A percentile compares a stretch with the other conserved stretches of the same genome.
Evolutionary conservation across 2,797 vertebrate genomes (phyloP).

Genomic region (Phalanger gymnotis): DNA sequence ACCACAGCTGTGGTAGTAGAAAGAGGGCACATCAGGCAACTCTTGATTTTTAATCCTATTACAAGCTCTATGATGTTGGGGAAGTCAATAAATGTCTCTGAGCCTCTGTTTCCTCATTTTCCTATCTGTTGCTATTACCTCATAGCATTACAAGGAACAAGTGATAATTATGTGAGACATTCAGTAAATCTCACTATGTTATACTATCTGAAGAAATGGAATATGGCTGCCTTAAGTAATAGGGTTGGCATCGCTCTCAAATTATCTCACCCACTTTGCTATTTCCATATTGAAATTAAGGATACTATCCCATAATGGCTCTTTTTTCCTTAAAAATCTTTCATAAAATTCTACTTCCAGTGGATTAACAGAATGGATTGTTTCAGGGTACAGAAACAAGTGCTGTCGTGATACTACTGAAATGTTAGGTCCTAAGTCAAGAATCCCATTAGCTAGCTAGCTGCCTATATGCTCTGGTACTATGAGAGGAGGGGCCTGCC

Average conservation of each 20-base stretch:
- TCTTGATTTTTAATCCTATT: not conserved
- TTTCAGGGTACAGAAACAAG: not conserved
- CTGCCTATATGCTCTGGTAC: not conserved
- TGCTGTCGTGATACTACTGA: not conserved
- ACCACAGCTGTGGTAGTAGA: not conserved
- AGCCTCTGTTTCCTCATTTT: not conserved
- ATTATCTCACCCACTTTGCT: not conserved
- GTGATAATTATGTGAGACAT: not conserved
- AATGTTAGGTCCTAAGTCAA: not conserved
- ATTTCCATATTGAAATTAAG: not conserved
- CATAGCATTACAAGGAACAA: not conserved
- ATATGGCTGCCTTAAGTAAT: not conserved
- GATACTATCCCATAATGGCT: no score
- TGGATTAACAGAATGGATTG: not conserved
- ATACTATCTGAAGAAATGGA: not conserved
- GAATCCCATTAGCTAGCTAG: not conserved
- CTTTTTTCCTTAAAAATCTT: not conserved
- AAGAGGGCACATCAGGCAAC: not conserved
- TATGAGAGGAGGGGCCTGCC: not conserved
- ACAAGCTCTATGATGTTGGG: not conserved
- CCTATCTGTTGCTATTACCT: not conserved
- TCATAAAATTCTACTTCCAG: not conserved
- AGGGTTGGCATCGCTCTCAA: not conserved
- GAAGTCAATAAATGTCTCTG: not conserved
- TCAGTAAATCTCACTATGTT: not conserved